Base-by-base conservation (phyloP, 2,888 invertebrate species). In the Anodontia alba region DNA sequence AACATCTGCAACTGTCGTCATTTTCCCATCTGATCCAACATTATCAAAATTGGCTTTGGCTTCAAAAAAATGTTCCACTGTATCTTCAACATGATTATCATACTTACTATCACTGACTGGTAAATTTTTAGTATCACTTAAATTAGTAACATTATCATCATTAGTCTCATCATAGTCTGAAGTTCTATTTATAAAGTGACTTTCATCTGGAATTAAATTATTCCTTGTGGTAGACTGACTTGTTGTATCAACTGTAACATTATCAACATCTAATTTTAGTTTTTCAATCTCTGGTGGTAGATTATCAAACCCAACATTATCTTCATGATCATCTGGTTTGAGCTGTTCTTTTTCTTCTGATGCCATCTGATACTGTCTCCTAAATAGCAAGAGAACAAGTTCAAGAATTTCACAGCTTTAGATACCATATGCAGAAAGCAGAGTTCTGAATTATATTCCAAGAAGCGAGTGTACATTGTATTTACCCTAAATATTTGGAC, bases 141-240 rank as follows among this genome's bases (percentile, higher is more conserved):
- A 38, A 38, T 38, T 38, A 38, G 38, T 8, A n/a, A n/a, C 36
- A 70, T 70, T 49, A 68, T 68, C 75, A 15, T n/a, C 38, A n/a
- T n/a, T n/a, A n/a, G n/a, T n/a, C n/a, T n/a, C n/a, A 38, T 38
- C 38, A 38, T 12, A 38, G 7, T 46, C 46, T 15, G n/a, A 46
- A 46, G 46, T 46, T 46, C 46, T 20, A 46, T 20, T 46, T 46
- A 15, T 20, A 46, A 2, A 12, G 15, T 20, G 15, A 46, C n/a
- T 17, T 46, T 46, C 20, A 38, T 38, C 12, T 38, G 38, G 38
- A 38, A 38, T 38, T 38, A 38, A 38, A 38, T 38, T 38, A 38
- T 38, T 8, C 38, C 38, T 38, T 38, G 5, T 38, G 5, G 7
- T 38, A 12, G 7, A 38, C 38, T 38, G 38, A 8, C 38, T 17